These are phyloP conservation scores for Sinodicranocentrus sp. DNA, from an alignment of 2,888 invertebrate species.

Conservation along the genomic window DNA sequence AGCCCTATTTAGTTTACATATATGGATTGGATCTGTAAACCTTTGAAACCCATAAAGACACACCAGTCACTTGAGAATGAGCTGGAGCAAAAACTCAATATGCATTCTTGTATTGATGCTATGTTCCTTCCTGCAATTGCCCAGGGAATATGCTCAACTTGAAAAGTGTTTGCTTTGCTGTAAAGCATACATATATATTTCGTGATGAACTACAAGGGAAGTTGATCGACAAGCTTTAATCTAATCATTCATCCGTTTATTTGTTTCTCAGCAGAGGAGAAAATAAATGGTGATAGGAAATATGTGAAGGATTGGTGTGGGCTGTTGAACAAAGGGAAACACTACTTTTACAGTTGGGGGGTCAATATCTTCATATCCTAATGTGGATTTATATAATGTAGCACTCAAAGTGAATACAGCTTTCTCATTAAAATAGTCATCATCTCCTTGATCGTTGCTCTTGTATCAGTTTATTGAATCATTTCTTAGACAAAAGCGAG, in stretches of 20 bases:
- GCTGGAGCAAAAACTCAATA: constrained; percentile 36
- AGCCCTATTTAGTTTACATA: constrained; percentile 5
- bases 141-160: neutral
- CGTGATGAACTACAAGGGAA: too few relatives aligned
- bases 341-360: too few relatives aligned
- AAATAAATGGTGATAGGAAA: neutral
- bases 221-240: constrained; percentile 29
- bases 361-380: too few relatives aligned
- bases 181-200: too few relatives aligned
- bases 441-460: constrained; percentile 41
- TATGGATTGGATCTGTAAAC: neutral
- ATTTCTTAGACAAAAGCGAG: constrained; percentile 42
- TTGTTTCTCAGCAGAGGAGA: constrained; percentile 29
- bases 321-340: too few relatives aligned
- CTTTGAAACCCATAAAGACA: neutral
- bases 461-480: constrained; percentile 59
- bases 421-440: constrained; percentile 47
- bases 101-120: too few relatives aligned
- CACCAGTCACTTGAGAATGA: constrained; percentile 38
- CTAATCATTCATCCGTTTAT: constrained; percentile 47
- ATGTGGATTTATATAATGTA: too few relatives aligned
- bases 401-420: neutral
- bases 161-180: too few relatives aligned
- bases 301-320: neutral
- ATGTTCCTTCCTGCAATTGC: neutral